Base-by-base conservation (phyloP, 2,113 vertebrate species). In the Bettongia penicillata region DNA sequence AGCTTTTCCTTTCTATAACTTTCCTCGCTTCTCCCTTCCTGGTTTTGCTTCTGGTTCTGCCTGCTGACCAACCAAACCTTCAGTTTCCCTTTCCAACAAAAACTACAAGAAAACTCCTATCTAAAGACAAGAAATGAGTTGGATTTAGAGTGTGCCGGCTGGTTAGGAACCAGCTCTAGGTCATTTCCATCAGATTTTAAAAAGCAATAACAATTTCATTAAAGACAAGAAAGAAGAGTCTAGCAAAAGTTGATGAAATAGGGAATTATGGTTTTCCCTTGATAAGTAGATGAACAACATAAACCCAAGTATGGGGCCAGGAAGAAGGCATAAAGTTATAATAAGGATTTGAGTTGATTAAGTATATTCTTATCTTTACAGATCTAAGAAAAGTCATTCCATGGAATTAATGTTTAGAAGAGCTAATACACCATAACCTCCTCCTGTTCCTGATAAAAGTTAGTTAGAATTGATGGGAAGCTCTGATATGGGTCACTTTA, bases 181-280 rank as follows among this genome's bases (percentile, higher is more conserved):
- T 77, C 19, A 11, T 77, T 92, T 51, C 43, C 51, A 31, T 92
- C 90, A 61, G 22, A 14, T 61, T 23, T 48, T 48, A 48, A 28
- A 52, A 93, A 37, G 94, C 92, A 37, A 12, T 26, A 84, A 48
- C 25, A 93, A 48, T 43, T 89, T 24, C 43, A 43, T 91, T 50
- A 37, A 77, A 51, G 28, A 52, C 49, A 53, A 26, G 84, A 94
- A 93, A 57, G 48, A 37, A 95, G 0, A 68, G 28, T 93, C 68
- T 84, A 43, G 51, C 47, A 91, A 43, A 47, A 93, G 52, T 47
- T 37, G 52, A 53, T 48, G 91, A 51, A 0, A 0, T 55, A 23
- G 89, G 91, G 94, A 94, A 28, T 91, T 94, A 68, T 49, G 90
- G 90, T 95, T 93, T 51, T 94, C 52, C 94, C 23, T n/a, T 4